Base-by-base conservation (phyloP, 2,113 vertebrate species). In the Prinia subflava region DNA sequence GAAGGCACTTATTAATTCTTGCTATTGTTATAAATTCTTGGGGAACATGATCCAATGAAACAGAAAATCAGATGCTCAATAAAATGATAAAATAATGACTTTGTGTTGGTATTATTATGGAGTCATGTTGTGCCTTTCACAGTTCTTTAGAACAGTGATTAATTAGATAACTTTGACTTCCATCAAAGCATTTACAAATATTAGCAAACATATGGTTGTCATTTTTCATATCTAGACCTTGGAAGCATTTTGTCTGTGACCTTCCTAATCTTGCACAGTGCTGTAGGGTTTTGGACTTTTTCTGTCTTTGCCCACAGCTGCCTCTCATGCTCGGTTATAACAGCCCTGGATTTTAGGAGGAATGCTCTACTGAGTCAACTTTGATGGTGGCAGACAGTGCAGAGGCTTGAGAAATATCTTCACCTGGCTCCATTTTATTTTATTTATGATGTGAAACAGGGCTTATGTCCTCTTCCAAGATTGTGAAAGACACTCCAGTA, bases 1-100 rank as follows among this genome's bases (percentile, higher is more conserved):
- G 39, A 90, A 89, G n/a, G 22, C 35, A 31, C 31, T 85, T 83
- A 70, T 15, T 95, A 83, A 80, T 85, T 94, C 73, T 73, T 81
- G 17, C 30, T 55, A 10, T 82, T 85, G 59, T 65, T 85, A 44
- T 69, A 81, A 93, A 59, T 93, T 42, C 59, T 90, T 77, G 24
- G 33, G 23, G 35, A 86, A 74, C 55, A 49, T 42, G 22, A 86
- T 80, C 63, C 67, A 74, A 2, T 83, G 89, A 79, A 93, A 86
- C 49, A 79, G 52, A 93, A 95, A 73, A 92, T 93, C 71, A 74
- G 42, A 49, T 82, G 56, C 68, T 84, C 70, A 60, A 13, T 75
- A 56, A 90, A 84, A 93, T 91, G 9, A 55, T 82, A 68, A 33
- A 82, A 47, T 86, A 83, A 93, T 59, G 65, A 49, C 24, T 92